Evolutionary conservation across 2,888 invertebrate species (phyloP).

Genomic region (Mechanitis mazaeus): DNA sequence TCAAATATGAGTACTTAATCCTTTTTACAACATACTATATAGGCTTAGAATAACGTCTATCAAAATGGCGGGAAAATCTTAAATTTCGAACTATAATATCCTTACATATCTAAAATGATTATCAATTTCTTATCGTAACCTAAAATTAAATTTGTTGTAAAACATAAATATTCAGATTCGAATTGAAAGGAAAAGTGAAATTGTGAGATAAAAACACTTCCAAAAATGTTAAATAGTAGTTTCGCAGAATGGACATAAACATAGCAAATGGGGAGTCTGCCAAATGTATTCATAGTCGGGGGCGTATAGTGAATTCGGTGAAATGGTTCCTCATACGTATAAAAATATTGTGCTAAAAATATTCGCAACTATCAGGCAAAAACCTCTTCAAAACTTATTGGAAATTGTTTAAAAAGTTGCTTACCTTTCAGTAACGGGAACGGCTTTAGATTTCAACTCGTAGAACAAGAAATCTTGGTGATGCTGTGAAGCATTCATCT

Average conservation of each 20-base stretch:
- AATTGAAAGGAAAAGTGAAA: slow-evolving; percentile 14
- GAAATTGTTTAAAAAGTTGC: slow-evolving; percentile 34
- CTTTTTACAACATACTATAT: not conserved
- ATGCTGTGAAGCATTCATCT: slow-evolving; percentile 74
- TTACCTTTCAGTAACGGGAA: slow-evolving; percentile 77
- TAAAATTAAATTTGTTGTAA: not conserved
- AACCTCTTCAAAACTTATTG: slow-evolving; percentile 15
- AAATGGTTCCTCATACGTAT: slow-evolving; percentile 65
- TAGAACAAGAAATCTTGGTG: slow-evolving; percentile 79
- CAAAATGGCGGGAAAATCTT: slow-evolving; percentile 1
- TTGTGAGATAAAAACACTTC: slow-evolving; percentile 15
- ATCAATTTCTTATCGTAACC: too few species aligned
- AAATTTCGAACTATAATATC: not conserved
- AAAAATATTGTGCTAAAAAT: slow-evolving; percentile 62
- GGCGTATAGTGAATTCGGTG: slow-evolving; percentile 51
- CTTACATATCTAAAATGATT: too few species aligned
- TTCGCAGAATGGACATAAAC: slow-evolving; percentile 48
- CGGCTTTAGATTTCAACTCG: slow-evolving; percentile 78
- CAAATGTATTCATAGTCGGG: slow-evolving; percentile 69
- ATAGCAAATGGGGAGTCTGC: slow-evolving; percentile 63
- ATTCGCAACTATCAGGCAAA: slow-evolving; percentile 43
- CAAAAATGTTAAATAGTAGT: slow-evolving; percentile 31
- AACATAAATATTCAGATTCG: not conserved
- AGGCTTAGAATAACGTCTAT: not conserved
- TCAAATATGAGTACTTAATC: slow-evolving; percentile 12